Base-by-base conservation (phyloP, 1,140 invertebrate genomes). In the Coptotermes formosanus region DNA sequence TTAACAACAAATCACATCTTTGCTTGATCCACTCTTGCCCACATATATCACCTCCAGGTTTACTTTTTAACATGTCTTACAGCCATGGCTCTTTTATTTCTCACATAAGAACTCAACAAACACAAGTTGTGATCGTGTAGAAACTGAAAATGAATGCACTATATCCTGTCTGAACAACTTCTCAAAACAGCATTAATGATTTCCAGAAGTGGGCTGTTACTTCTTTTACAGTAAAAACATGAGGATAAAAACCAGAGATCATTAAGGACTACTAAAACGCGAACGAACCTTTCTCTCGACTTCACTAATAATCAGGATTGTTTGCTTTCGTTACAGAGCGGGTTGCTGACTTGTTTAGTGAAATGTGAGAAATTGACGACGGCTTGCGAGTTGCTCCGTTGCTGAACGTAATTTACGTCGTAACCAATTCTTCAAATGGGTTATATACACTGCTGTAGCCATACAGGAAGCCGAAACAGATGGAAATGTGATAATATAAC, bases 331-430 rank as follows among this genome's bases (percentile, higher is more conserved):
- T 75, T 75, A 75, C 30, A 75, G 8, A 3, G 64, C n/a, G n/a
- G 64, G n/a, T 19, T 64, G 12, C 59, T 19, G 8, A 19, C 25
- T 75, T 75, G n/a, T 75, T 75, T 75, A 75, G n/a, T 25, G 64
- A 75, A 75, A 75, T 30, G 64, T 75, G 64, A 75, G n/a, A 75
- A 75, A 75, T 75, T 75, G 64, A n/a, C 30, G 64, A 75, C 64
- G 3, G 64, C 64, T 6, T 8, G 64, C 1, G 64, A 75, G n/a
- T 75, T 7, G 64, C n/a, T 75, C 25, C n/a, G 30, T n/a, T 75
- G 64, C 7, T 30, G n/a, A 14, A 75, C 64, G n/a, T 75, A 75
- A 75, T 75, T 75, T 75, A 75, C 30, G 64, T 75, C 64, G 30
- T 75, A 75, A 75, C 30, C 64, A 75, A n/a, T 75, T 75, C n/a